Percentiles rank a stretch among this genome's conserved stretches.
Conservation (phyloP, 2,797 vertebrate genomes). For the Rhincodon typus region DNA sequence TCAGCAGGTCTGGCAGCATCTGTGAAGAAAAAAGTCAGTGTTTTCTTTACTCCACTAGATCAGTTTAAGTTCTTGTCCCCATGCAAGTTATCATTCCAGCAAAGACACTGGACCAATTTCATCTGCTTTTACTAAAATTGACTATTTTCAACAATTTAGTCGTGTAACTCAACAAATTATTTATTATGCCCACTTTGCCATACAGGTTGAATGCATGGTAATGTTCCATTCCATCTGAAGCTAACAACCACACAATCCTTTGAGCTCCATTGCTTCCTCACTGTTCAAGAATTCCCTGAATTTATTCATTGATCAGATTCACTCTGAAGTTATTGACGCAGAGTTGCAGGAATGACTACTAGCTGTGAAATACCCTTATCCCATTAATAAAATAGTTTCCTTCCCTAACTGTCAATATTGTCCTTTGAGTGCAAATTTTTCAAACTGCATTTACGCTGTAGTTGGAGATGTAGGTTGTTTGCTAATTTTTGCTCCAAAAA, state of each 20-base stretch:
- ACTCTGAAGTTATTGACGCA: neutral
- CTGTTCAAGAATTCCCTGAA: neutral
- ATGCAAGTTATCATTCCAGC: neutral
- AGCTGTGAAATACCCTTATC: neutral
- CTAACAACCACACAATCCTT: neutral
- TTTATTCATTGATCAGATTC: neutral
- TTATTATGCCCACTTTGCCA: neutral
- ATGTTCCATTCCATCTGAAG: neutral
- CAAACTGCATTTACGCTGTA: neutral
- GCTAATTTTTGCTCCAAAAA: neutral
- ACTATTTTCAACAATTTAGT: neutral
- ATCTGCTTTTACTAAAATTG: neutral
- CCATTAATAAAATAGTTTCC: neutral
- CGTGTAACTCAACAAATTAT: neutral
- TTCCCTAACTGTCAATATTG: neutral
- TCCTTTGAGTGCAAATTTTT: neutral
- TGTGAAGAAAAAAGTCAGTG: too few relatives aligned
- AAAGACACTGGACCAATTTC: neutral
- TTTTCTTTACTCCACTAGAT: neutral
- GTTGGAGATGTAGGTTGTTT: neutral
- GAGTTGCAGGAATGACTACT: neutral
- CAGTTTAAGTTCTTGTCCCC: neutral
- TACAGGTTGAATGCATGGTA: neutral
- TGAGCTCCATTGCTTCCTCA: neutral
- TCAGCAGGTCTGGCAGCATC: too few relatives aligned